Base-by-base conservation (phyloP, 1,140 invertebrate genomes). In the Triops longicaudatus region DNA sequence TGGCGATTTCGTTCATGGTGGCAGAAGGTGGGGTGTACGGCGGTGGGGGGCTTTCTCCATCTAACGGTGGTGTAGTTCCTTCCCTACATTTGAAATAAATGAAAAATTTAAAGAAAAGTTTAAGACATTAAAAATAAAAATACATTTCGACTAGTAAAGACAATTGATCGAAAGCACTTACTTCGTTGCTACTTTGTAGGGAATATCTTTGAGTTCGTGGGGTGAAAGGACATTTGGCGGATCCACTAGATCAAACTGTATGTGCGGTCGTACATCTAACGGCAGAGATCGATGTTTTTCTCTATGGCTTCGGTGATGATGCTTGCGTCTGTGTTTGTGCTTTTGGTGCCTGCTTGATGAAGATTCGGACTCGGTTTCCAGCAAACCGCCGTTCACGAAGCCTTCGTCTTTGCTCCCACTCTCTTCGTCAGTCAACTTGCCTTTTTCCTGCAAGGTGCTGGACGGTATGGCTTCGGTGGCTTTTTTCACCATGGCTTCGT, bases 171-270 rank as follows among this genome's bases (percentile, higher is more conserved):
- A 74, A 37, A n/a, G 26, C 0, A 14, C 74, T 76, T 73, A 80
- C 78, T 78, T 80, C 37, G 80, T 81, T 2, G 97, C 93, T 76
- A 95, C 93, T 2, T 93, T 95, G 83, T 96, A 98, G 3, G 95
- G 93, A 80, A 97, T 97, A 84, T 97, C 93, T 80, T 90, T 88
- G 4, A 96, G 87, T 82, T 97, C 93, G 79, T 92, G 91, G 80
- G 94, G 93, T 73, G 91, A 92, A 91, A 97, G 92, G 44, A 93
- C 93, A 26, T 89, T 88, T 0, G 94, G 95, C 80, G 94, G 95
- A 80, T 97, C 94, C 73, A 97, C 89, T 80, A 97, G 86, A 81
- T 92, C 90, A 85, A 95, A 97, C 83, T 97, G 92, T 80, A 98
- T 87, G 85, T 97, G 94, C 83, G 86, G 84, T 79, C 86, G 85